A percentile compares a stretch with the other conserved stretches of the same genome.
These are phyloP conservation scores for Crocallis elinguaria DNA, from an alignment of 2,888 invertebrate genomes.

Conservation along the genomic window DNA sequence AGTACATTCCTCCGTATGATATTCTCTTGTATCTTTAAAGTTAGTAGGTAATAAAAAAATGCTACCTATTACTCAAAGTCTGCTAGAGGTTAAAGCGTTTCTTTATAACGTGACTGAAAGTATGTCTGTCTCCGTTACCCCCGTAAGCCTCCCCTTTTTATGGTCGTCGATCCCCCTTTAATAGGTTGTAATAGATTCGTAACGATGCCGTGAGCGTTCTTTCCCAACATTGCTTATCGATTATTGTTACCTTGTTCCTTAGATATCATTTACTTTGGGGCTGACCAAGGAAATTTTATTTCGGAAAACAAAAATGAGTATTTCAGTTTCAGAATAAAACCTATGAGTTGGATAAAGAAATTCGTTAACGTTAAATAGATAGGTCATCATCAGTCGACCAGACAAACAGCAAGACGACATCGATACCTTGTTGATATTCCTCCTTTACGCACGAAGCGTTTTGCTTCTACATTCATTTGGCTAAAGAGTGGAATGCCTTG, in stretches of 20 bases:
- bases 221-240: neutral
- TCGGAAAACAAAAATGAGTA: too few relatives aligned
- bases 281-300: neutral
- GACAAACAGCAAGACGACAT: too few relatives aligned
- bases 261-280: neutral
- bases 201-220: conserved; percentile 27
- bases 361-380: too few relatives aligned
- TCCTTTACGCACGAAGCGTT: too few relatives aligned
- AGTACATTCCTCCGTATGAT: too few relatives aligned
- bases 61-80: neutral
- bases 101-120: conserved; percentile 22
- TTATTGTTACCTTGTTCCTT: neutral
- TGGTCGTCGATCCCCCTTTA: conserved; percentile 19
- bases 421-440: too few relatives aligned
- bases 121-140: conserved; percentile 36
- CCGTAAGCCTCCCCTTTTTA: conserved; percentile 32
- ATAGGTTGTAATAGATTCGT: conserved; percentile 37
- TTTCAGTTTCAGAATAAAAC: too few relatives aligned
- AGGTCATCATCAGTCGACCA: too few relatives aligned
- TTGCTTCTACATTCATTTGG: too few relatives aligned
- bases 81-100: conserved; percentile 10
- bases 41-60: neutral
- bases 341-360: too few relatives aligned
- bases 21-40: too few relatives aligned
- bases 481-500: too few relatives aligned